Percentiles rank a stretch among this genome's conserved stretches.
Evolutionary conservation across 2,888 invertebrate species (phyloP).

Genomic region (Heterodera filipjevi): DNA sequence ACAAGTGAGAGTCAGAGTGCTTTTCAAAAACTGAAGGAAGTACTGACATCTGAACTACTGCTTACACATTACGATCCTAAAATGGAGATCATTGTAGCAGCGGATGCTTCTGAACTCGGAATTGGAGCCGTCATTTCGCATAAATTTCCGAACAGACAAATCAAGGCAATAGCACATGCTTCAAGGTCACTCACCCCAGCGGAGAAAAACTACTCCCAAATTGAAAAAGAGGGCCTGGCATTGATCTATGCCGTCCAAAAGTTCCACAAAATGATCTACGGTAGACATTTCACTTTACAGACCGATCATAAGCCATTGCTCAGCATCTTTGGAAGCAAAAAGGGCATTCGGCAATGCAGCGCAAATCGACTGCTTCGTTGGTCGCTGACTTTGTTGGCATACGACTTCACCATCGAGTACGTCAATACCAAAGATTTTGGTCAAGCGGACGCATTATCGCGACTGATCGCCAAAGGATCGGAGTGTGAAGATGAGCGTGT

Average conservation of each 20-base stretch:
- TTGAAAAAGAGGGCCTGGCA: conserved; percentile 64
- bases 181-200: conserved; percentile 38
- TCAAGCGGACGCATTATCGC: conserved; percentile 64
- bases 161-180: conserved; percentile 46
- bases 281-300: conserved; percentile 64
- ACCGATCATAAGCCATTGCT: conserved; percentile 64
- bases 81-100: conserved; percentile 60
- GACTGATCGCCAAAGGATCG: conserved; percentile 41
- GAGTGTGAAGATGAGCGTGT: conserved; percentile 5
- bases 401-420: conserved; percentile 63
- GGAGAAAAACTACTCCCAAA: conserved; percentile 46
- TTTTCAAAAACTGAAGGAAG: conserved; percentile 47
- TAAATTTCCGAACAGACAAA: conserved; percentile 52
- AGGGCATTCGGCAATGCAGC: conserved; percentile 52
- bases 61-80: conserved; percentile 56
- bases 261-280: conserved; percentile 67
- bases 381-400: conserved; percentile 60
- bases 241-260: conserved; percentile 66
- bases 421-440: conserved; percentile 54
- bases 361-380: conserved; percentile 58
- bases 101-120: conserved; percentile 66
- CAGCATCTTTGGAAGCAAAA: conserved; percentile 44
- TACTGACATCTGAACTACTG: conserved; percentile 45
- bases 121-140: conserved; percentile 53
- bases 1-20: conserved; percentile 33